Conservation (phyloP, 2,888 invertebrate species). For the Sphaerophoria rueppellii region DNA sequence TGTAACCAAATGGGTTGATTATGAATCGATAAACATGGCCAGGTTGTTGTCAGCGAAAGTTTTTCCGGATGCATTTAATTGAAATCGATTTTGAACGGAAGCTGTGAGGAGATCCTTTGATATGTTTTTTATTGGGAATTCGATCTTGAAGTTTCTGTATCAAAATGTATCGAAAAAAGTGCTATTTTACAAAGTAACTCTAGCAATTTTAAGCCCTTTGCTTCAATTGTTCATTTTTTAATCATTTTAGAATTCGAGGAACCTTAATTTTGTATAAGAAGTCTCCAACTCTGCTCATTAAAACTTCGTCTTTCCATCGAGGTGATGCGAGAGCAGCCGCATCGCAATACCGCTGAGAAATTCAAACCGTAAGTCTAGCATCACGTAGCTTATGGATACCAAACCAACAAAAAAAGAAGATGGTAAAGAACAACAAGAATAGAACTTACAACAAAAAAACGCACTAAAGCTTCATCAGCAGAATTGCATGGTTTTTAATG, state of each 20-base stretch:
- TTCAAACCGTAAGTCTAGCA: constrained; percentile 13
- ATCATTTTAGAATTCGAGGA: constrained; percentile 34
- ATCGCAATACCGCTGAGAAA: constrained; percentile 12
- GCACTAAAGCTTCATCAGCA: constrained; percentile 35
- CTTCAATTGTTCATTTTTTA: constrained; percentile 14
- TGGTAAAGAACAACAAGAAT: not conserved
- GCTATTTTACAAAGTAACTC: no score
- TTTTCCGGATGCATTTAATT: constrained; percentile 25
- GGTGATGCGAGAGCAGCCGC: not conserved
- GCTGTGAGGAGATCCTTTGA: no score
- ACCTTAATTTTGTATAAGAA: constrained; percentile 18
- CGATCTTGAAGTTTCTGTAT: no score
- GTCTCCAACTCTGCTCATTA: constrained; percentile 52
- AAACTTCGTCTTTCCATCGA: constrained; percentile 40
- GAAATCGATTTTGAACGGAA: constrained; percentile 8
- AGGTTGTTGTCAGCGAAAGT: not conserved
- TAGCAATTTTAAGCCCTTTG: not conserved
- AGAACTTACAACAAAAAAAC: not conserved
- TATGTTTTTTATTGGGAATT: no score
- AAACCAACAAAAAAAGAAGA: not conserved
- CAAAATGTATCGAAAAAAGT: no score
- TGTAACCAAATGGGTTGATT: constrained; percentile 33
- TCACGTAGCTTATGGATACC: not conserved
- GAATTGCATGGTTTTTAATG: constrained; percentile 25
- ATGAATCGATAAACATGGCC: not conserved